Conservation (phyloP, 2,888 invertebrate species). For the Orchesellides sinensis region DNA sequence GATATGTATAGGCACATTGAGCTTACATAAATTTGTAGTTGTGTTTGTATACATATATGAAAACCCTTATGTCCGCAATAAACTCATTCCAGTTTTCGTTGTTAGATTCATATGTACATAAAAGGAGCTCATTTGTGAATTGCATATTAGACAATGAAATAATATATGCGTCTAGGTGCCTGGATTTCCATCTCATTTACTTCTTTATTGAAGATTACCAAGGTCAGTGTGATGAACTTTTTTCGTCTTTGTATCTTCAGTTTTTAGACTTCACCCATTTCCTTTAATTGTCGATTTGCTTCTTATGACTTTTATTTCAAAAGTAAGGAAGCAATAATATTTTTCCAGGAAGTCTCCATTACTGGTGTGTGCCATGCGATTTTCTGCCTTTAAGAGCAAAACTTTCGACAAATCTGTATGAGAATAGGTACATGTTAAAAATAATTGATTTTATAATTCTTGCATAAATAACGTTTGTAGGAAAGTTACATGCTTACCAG, state of each 20-base stretch:
- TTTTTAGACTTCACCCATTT: conserved; percentile 38
- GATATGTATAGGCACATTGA: too few relatives aligned
- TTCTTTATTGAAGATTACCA: conserved; percentile 15
- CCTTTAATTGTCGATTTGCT: conserved; percentile 37
- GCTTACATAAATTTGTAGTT: too few relatives aligned
- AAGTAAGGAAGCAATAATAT: background rate
- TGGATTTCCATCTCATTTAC: conserved; percentile 18
- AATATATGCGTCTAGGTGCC: conserved; percentile 25
- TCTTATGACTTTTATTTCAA: background rate
- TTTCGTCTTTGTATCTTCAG: conserved; percentile 3
- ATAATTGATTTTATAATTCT: too few relatives aligned
- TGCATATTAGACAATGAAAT: conserved; percentile 16
- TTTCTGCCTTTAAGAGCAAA: too few relatives aligned
- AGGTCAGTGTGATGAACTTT: conserved; percentile 30
- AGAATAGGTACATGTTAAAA: too few relatives aligned
- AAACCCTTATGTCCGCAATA: too few relatives aligned
- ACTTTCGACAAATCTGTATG: too few relatives aligned
- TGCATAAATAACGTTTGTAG: too few relatives aligned
- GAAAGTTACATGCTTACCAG: too few relatives aligned
- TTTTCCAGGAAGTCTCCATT: too few relatives aligned
- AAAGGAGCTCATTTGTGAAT: conserved; percentile 44
- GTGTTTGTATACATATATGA: too few relatives aligned
- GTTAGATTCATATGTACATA: conserved; percentile 40
- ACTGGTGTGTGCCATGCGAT: too few relatives aligned
- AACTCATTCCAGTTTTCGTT: conserved; percentile 39